phyloP scores from a whole-genome alignment of 30 jellyfish, hydroid and myxozoan genomes.

The Cassiopea andromeda region DNA sequence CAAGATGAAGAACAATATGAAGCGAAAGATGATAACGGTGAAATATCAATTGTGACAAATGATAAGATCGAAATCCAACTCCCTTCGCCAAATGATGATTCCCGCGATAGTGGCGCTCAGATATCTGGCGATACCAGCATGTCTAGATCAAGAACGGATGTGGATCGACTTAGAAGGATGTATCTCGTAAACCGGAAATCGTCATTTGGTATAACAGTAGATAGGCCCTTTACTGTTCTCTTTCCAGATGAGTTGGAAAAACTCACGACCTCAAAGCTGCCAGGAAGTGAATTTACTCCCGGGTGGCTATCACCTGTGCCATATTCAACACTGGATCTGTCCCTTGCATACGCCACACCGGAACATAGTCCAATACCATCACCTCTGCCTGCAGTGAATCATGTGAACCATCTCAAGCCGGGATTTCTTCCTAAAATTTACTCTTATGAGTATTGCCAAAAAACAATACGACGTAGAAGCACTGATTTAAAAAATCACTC shows the following conservation, averaged over 20 bases:
- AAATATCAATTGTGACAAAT: neutral
- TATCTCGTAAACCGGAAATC: conserved; percentile 40
- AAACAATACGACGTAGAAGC: no score
- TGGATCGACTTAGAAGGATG: neutral
- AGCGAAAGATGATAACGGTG: neutral
- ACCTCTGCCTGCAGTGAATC: conserved; percentile 42
- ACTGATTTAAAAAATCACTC: no score
- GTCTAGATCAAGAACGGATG: no score
- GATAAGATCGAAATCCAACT: conserved; percentile 52
- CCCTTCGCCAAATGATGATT: conserved; percentile 36
- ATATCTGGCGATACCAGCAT: no score
- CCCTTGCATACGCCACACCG: conserved; percentile 58
- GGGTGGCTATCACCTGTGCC: conserved; percentile 75
- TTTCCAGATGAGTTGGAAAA: conserved; percentile 65
- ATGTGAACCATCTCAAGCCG: conserved; percentile 5
- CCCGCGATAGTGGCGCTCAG: neutral
- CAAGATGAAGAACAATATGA: neutral
- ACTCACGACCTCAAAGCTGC: neutral
- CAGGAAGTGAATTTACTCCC: conserved; percentile 27
- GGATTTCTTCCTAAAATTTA: no score
- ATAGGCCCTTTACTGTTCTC: conserved; percentile 32
- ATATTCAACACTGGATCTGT: conserved; percentile 37
- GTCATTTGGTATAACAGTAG: neutral
- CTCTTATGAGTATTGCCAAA: no score
- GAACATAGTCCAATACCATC: conserved; percentile 68